Evolutionary conservation across 2,797 vertebrate species (phyloP).

Genomic region (Coregonus suidteri): DNA sequence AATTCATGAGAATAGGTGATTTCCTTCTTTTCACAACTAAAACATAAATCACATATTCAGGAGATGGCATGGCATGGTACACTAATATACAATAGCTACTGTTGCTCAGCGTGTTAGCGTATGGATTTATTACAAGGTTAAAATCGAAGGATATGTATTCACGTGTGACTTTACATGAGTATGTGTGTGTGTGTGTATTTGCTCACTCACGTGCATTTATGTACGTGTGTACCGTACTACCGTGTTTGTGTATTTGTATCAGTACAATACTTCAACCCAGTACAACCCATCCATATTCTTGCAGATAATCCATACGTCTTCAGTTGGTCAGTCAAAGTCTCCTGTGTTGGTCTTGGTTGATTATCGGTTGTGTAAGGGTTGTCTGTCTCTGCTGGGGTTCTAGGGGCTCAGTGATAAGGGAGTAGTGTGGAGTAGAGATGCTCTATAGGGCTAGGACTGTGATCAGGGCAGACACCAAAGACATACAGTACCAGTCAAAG

Average conservation of each 20-base stretch:
- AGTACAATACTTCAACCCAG: constrained; percentile 47
- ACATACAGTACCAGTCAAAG: too few species aligned
- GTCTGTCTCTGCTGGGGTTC: not conserved
- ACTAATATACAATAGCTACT: not conserved
- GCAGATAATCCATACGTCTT: constrained; percentile 48
- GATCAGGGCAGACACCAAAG: too few species aligned
- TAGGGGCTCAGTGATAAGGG: not conserved
- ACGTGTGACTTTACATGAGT: constrained; percentile 16
- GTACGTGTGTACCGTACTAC: too few species aligned
- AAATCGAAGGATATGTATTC: not conserved
- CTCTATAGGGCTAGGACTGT: too few species aligned
- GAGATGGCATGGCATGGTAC: not conserved
- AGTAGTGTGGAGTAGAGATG: not conserved
- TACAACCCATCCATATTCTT: constrained; percentile 41
- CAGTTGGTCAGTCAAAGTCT: constrained; percentile 27
- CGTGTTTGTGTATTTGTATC: too few species aligned
- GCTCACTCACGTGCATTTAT: too few species aligned
- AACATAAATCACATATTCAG: constrained; percentile 59
- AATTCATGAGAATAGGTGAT: constrained; percentile 53
- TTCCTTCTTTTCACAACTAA: constrained; percentile 67
- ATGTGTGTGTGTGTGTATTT: constrained; percentile 13
- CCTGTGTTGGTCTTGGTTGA: not conserved
- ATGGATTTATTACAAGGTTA: constrained; percentile 6
- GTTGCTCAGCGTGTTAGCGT: not conserved
- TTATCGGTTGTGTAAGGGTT: not conserved